Evolutionary conservation across 2,888 invertebrate genomes (phyloP).

Genomic region (Argynnis bischoffii): DNA sequence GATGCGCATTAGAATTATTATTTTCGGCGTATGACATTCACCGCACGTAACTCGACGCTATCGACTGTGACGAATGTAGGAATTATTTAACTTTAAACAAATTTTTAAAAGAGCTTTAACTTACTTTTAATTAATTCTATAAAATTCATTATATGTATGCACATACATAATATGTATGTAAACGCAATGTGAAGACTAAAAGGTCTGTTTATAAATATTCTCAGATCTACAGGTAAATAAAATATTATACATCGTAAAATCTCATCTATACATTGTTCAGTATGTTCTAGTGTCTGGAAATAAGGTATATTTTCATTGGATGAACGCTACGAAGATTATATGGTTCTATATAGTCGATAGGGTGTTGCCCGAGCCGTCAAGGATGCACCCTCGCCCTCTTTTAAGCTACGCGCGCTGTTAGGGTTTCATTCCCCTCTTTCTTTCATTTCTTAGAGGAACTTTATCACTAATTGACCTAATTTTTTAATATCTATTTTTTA

Average conservation of each 20-base stretch:
- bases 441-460: constrained; percentile 56
- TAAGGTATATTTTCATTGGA: constrained; percentile 17
- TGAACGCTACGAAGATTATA: constrained; percentile 4
- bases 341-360: constrained; percentile 46
- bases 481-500: constrained; percentile 56
- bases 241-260: constrained; percentile 13
- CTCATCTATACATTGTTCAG: neutral
- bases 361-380: constrained; percentile 51
- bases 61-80: constrained; percentile 58
- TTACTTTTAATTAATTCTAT: too few relatives aligned
- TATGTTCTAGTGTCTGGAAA: constrained; percentile 4
- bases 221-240: constrained; percentile 59
- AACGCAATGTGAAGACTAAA: neutral
- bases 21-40: constrained; percentile 76
- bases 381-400: constrained; percentile 65
- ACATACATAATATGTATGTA: neutral
- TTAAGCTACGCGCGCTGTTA: constrained; percentile 58
- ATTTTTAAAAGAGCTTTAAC: constrained; percentile 7
- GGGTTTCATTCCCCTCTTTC: constrained; percentile 54
- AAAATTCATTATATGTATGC: neutral
- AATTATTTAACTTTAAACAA: constrained; percentile 46
- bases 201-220: neutral
- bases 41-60: constrained; percentile 56
- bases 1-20: constrained; percentile 58
- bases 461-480: constrained; percentile 75